phyloP scores from a whole-genome alignment of 2,797 vertebrate genomes.

The Manis pentadactyla region DNA sequence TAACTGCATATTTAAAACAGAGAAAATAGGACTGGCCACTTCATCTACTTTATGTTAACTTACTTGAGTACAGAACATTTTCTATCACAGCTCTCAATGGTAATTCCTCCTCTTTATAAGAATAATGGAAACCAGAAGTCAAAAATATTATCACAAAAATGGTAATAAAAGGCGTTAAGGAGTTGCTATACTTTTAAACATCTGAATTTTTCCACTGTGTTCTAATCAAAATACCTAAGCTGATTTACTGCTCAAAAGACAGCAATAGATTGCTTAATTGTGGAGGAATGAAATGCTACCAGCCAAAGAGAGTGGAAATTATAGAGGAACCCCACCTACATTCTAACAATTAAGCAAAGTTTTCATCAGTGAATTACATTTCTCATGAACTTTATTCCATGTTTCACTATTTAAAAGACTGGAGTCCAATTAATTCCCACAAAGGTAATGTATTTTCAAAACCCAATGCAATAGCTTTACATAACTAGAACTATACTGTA shows the following conservation, averaged over 20 bases:
- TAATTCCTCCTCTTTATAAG: conserved; percentile 55
- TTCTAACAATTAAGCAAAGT: conserved; percentile 38
- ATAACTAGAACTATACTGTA: conserved; percentile 82
- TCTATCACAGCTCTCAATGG: neutral
- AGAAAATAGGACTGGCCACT: conserved; percentile 23
- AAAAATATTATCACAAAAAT: neutral
- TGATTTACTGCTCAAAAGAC: conserved; percentile 7
- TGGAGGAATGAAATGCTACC: conserved; percentile 44
- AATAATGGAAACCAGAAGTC: conserved; percentile 42
- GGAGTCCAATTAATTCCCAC: conserved; percentile 7
- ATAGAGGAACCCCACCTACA: neutral
- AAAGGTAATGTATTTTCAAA: conserved; percentile 31
- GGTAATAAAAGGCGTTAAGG: conserved; percentile 24
- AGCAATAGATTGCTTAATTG: neutral
- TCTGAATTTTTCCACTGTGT: conserved; percentile 6
- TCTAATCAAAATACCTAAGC: conserved; percentile 7
- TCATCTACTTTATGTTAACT: conserved; percentile 58
- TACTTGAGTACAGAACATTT: conserved; percentile 24
- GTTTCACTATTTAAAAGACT: conserved; percentile 52
- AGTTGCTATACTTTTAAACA: conserved; percentile 41
- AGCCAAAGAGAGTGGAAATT: neutral
- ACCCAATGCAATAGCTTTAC: conserved; percentile 50
- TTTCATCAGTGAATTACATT: neutral
- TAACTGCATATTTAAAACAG: conserved; percentile 48
- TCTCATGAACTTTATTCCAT: conserved; percentile 43